Conservation (phyloP, 2,797 vertebrate genomes). For the Alectoris magna region DNA sequence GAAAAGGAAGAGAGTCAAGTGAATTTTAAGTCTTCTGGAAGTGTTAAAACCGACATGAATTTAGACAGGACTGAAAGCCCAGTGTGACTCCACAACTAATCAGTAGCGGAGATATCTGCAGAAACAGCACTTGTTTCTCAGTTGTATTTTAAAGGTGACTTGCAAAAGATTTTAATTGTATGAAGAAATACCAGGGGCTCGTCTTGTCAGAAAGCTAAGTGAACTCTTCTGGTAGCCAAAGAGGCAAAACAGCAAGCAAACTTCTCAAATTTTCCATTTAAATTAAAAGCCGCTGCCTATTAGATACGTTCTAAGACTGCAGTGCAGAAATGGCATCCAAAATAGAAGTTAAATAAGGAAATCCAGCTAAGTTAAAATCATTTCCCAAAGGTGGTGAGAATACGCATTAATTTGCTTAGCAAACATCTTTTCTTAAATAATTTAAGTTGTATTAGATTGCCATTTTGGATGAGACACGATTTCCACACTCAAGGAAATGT, state of each 20-base stretch:
- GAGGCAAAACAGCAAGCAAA: conserved; percentile 36
- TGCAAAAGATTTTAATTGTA: neutral
- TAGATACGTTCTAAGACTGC: neutral
- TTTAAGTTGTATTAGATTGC: neutral
- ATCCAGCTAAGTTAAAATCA: conserved; percentile 61
- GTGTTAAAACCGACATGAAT: conserved; percentile 77
- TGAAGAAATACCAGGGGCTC: neutral
- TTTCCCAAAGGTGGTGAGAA: conserved; percentile 45
- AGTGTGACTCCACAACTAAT: conserved; percentile 33
- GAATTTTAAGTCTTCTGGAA: conserved; percentile 78
- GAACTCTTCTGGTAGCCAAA: conserved; percentile 54
- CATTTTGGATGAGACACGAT: conserved; percentile 56
- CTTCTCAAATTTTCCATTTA: neutral
- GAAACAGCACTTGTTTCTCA: neutral
- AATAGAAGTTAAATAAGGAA: conserved; percentile 42
- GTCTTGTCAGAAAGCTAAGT: conserved; percentile 46
- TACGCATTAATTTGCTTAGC: neutral
- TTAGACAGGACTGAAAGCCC: conserved; percentile 72
- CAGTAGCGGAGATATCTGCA: neutral
- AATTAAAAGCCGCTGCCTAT: conserved; percentile 20
- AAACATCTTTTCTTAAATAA: neutral
- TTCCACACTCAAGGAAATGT: conserved; percentile 57
- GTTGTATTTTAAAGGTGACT: neutral
- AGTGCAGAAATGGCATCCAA: conserved; percentile 22
- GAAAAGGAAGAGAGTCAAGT: conserved; percentile 83